A percentile compares a stretch with the other conserved stretches of the same genome.
Evolutionary conservation across 1,140 invertebrate genomes (phyloP).

Genomic region (Ridgeia piscesae): DNA sequence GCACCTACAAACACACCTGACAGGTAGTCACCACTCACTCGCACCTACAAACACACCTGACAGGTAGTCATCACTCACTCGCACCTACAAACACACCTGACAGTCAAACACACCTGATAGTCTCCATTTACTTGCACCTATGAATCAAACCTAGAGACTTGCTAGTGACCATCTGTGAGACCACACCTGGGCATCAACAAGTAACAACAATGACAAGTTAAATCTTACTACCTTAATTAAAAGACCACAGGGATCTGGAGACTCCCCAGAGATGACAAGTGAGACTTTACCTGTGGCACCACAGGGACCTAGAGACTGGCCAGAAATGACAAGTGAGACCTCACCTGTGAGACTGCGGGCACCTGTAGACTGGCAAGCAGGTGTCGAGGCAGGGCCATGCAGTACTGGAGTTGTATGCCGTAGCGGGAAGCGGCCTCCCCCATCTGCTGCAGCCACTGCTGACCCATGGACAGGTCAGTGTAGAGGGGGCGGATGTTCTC

Average conservation of each 20-base stretch:
- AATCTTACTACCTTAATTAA: too few species aligned
- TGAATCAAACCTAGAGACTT: neutral
- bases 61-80: constrained; percentile 30
- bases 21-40: constrained; percentile 36
- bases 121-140: constrained; percentile 38
- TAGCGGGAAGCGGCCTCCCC: constrained; percentile 27
- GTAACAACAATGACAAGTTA: too few species aligned
- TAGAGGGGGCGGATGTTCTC: constrained; percentile 28
- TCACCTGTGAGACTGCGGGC: constrained; percentile 29
- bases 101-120: neutral
- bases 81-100: constrained; percentile 10
- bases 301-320: too few species aligned
- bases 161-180: too few species aligned
- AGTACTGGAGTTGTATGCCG: constrained; percentile 33
- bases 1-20: constrained; percentile 22
- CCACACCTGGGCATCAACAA: too few species aligned
- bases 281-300: too few species aligned
- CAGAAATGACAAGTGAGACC: too few species aligned
- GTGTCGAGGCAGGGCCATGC: constrained; percentile 33
- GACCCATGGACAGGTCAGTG: constrained; percentile 28
- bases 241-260: too few species aligned
- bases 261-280: too few species aligned
- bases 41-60: constrained; percentile 42
- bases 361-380: constrained; percentile 28
- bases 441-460: constrained; percentile 32